These are phyloP conservation scores for Drosophila ochracea DNA, from an alignment of 2,888 invertebrate species.

Conservation along the genomic window DNA sequence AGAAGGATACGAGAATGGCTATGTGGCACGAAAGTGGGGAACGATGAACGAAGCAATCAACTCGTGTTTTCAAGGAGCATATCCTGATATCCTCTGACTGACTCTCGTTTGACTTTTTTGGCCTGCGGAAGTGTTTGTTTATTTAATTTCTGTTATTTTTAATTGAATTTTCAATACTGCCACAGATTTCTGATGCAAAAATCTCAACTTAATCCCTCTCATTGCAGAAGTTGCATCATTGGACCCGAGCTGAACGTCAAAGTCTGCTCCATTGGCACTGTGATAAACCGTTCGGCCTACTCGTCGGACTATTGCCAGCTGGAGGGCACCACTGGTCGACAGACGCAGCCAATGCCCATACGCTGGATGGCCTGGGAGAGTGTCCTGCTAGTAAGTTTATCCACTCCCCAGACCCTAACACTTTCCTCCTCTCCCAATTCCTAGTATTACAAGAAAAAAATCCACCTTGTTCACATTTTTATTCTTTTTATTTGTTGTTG, in stretches of 20 bases:
- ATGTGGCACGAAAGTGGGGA: constrained; percentile 23
- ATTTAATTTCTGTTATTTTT: constrained; percentile 77
- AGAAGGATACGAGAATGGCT: constrained; percentile 36
- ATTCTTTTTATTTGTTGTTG: constrained; percentile 14
- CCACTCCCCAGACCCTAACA: background rate
- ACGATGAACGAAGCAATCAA: constrained; percentile 64
- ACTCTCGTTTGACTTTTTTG: constrained; percentile 47
- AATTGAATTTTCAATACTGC: constrained; percentile 73
- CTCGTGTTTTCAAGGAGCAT: constrained; percentile 61
- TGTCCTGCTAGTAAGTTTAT: constrained; percentile 89
- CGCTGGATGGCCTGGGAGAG: constrained; percentile 96
- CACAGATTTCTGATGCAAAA: constrained; percentile 49
- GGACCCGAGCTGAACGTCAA: constrained; percentile 90
- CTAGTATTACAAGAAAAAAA: background rate
- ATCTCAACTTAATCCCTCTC: constrained; percentile 23
- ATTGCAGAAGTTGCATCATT: constrained; percentile 92
- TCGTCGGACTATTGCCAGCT: constrained; percentile 92
- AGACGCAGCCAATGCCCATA: constrained; percentile 89
- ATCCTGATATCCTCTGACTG: constrained; percentile 46
- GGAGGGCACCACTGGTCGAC: constrained; percentile 88
- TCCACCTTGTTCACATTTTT: constrained; percentile 23
- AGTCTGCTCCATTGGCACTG: constrained; percentile 90
- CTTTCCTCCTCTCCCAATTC: background rate
- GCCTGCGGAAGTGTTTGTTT: constrained; percentile 75
- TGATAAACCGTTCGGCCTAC: constrained; percentile 89